Base-by-base conservation (phyloP, 2,797 vertebrate genomes). In the Serranus cabrilla region DNA sequence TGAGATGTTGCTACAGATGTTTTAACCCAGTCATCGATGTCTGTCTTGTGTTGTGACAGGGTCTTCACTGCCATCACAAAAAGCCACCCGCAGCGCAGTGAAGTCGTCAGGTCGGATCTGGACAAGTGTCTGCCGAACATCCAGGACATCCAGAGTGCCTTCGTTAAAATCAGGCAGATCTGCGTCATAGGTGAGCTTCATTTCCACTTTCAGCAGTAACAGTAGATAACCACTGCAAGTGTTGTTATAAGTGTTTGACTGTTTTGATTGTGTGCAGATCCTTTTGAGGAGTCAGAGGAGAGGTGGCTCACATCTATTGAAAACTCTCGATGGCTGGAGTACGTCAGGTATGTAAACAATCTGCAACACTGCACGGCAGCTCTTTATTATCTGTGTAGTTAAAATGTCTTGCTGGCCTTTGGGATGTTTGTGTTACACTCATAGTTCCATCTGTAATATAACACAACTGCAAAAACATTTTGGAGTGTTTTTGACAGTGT, bases 231-330 rank as follows among this genome's bases (percentile, higher is more conserved):
- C 13, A 40, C 17, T 34, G 11, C 11, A 58, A 20, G 21, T 31
- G 6, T 31, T 3, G n/a, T n/a, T n/a, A n/a, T n/a, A n/a, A n/a
- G 17, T 72, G 58, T 50, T 56, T 79, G 25, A 72, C n/a, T 73
- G 20, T 84, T 66, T 68, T 76, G 76, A 69, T 55, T 87, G n/a
- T 62, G 16, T 74, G 20, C 79, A 96, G 98, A 99, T 80, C 95
- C 97, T 31, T 99, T 98, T 91, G 98, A 98, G 89, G 98, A 99
- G 92, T 96, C 96, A 0, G 98, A 99, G 77, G 98, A 99, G 86
- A 97, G 96, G 81, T 99, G 98, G 98, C 85, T 98, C 11, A 97
- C 98, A 2, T 96, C 95, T 2, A 91, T 99, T 82, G 98, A 99
- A 75, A 97, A 87, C 89, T 97, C 97, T 12, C 95, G 83, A 58